Conservation (phyloP, 1,140 invertebrate genomes). For the Trigoniulus corallinus region DNA sequence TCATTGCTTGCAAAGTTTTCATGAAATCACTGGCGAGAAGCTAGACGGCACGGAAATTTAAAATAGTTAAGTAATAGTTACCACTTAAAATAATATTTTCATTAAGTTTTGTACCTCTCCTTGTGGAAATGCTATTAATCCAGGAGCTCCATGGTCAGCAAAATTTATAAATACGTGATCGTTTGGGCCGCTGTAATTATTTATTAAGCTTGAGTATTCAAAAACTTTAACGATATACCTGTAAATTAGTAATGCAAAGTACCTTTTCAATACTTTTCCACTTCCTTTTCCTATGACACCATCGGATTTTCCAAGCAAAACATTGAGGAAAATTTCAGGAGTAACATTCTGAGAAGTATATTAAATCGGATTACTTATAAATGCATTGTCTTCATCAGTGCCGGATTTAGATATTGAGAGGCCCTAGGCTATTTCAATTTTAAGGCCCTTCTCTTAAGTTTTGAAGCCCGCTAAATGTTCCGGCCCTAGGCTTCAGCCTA, state of each 20-base stretch:
- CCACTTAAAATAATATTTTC: background rate
- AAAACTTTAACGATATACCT: conserved; percentile 16
- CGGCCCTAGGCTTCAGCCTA: no score
- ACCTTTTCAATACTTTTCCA: conserved; percentile 38
- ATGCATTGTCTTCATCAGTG: background rate
- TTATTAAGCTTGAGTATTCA: conserved; percentile 1
- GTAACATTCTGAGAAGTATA: conserved; percentile 31
- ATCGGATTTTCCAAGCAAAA: conserved; percentile 33
- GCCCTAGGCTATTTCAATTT: no score
- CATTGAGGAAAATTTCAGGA: conserved; percentile 36
- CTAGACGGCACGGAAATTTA: conserved; percentile 17
- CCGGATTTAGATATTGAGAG: no score
- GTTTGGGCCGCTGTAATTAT: conserved; percentile 31
- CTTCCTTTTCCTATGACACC: conserved; percentile 30
- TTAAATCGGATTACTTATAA: background rate
- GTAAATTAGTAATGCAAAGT: conserved; percentile 9
- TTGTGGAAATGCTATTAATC: conserved; percentile 37
- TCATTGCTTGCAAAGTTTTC: conserved; percentile 27
- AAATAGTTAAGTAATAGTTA: background rate
- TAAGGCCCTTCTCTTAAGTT: no score
- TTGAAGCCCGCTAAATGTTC: no score
- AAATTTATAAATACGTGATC: conserved; percentile 47
- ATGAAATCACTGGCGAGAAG: conserved; percentile 28
- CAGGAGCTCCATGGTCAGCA: conserved; percentile 44
- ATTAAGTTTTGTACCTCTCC: conserved; percentile 13